Evolutionary conservation across 2,888 invertebrate species (phyloP).

Genomic region (Nomada fabriciana): DNA sequence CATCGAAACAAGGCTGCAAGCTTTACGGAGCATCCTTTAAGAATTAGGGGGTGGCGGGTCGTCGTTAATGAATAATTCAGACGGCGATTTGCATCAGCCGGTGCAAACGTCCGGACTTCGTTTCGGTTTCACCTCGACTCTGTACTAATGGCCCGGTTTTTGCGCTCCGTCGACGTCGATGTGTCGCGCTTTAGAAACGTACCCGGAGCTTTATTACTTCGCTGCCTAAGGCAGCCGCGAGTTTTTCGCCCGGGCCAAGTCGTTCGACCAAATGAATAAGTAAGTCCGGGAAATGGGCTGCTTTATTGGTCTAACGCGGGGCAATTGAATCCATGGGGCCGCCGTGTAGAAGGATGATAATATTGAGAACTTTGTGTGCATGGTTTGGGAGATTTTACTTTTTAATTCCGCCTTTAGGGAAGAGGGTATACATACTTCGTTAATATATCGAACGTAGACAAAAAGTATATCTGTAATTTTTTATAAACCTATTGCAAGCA

Average conservation of each 20-base stretch:
- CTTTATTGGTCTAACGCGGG: slow-evolving; percentile 3
- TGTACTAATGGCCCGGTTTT: slow-evolving; percentile 63
- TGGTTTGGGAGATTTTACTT: too few species aligned
- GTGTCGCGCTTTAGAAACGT: slow-evolving; percentile 40
- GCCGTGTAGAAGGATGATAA: neutral
- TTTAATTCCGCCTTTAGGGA: too few species aligned
- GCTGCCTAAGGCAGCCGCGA: slow-evolving; percentile 21
- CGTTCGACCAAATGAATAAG: slow-evolving; percentile 61
- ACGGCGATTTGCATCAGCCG: slow-evolving; percentile 70
- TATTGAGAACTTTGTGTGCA: too few species aligned
- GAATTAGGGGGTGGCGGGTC: slow-evolving; percentile 13
- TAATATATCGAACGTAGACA: too few species aligned
- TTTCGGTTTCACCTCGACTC: slow-evolving; percentile 59
- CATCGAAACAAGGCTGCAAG: slow-evolving; percentile 45
- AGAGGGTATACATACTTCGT: too few species aligned
- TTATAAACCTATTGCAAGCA: too few species aligned
- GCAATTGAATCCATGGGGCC: slow-evolving; percentile 2
- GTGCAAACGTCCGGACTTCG: slow-evolving; percentile 68
- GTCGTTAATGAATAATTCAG: slow-evolving; percentile 74
- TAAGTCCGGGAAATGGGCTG: slow-evolving; percentile 46
- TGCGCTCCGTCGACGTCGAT: slow-evolving; percentile 41
- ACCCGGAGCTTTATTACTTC: slow-evolving; percentile 46
- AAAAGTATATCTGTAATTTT: too few species aligned
- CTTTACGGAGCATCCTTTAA: slow-evolving; percentile 18
- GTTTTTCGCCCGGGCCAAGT: slow-evolving; percentile 12